Percentiles rank a stretch among this genome's conserved stretches.
Conservation (phyloP, 2,113 vertebrate genomes). For the Gasterosteus nipponicus region DNA sequence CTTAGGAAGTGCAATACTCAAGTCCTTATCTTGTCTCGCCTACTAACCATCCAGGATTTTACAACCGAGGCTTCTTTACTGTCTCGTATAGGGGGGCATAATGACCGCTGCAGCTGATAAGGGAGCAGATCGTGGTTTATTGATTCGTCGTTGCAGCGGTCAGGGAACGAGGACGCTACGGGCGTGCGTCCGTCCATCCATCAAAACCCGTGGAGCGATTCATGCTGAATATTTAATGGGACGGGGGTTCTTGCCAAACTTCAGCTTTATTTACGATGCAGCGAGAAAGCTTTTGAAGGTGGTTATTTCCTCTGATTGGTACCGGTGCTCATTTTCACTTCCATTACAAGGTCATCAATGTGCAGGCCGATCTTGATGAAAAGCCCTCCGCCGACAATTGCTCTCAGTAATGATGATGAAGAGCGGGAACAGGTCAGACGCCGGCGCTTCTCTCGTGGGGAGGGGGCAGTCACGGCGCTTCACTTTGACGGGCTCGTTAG, state of each 20-base stretch:
- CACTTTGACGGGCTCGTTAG: slow-evolving; percentile 45
- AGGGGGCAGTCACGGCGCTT: slow-evolving; percentile 12
- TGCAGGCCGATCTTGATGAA: slow-evolving; percentile 62
- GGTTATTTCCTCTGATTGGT: slow-evolving; percentile 41
- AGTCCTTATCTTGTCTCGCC: slow-evolving; percentile 58
- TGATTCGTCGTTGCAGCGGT: slow-evolving; percentile 51
- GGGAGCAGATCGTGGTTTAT: slow-evolving; percentile 39
- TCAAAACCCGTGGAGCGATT: slow-evolving; percentile 42
- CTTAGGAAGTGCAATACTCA: slow-evolving; percentile 40
- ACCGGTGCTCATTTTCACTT: slow-evolving; percentile 67
- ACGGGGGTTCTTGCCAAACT: slow-evolving; percentile 24
- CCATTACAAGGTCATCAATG: slow-evolving; percentile 69
- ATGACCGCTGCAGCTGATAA: slow-evolving; percentile 60
- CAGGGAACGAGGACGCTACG: slow-evolving; percentile 41
- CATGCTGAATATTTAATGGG: slow-evolving; percentile 22
- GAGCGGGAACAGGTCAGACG: slow-evolving; percentile 57
- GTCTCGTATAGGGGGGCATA: slow-evolving; percentile 10
- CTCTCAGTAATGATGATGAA: slow-evolving; percentile 67
- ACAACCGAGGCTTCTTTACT: slow-evolving; percentile 36
- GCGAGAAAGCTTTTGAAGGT: slow-evolving; percentile 39
- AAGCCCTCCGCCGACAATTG: slow-evolving; percentile 63
- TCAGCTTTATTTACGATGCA: slow-evolving; percentile 17
- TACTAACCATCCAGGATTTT: slow-evolving; percentile 55
- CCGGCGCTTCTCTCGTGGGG: slow-evolving; percentile 27
- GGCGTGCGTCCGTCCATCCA: slow-evolving; percentile 30